phyloP scores from a whole-genome alignment of 53 echinoderm and acorn worm genomes.

The Echinometra lucunter region DNA sequence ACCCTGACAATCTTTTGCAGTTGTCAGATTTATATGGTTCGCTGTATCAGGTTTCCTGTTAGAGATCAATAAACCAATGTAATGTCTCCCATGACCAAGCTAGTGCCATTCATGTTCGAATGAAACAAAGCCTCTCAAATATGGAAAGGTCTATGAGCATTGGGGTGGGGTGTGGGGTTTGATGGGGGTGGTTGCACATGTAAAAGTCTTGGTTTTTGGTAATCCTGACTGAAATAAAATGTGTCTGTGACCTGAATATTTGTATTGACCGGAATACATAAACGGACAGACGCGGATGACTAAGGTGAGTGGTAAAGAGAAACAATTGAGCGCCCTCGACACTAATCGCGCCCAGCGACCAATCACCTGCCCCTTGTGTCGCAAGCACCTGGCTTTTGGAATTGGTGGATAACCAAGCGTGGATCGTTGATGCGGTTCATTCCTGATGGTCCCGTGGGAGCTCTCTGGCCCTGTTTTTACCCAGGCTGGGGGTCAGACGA shows the following conservation, averaged over 20 bases:
- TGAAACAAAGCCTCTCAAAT: neutral
- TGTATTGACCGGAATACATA: constrained; percentile 64
- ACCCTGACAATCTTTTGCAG: neutral
- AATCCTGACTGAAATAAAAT: neutral
- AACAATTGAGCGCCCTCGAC: constrained; percentile 44
- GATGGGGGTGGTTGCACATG: neutral
- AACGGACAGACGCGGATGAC: constrained; percentile 44
- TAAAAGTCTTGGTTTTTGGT: neutral
- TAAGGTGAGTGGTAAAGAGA: constrained; percentile 48
- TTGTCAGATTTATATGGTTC: neutral
- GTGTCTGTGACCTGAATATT: constrained; percentile 56
- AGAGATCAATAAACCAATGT: neutral
- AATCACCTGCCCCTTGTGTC: constrained; percentile 59
- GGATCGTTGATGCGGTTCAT: constrained; percentile 35
- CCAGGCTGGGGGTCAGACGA: constrained; percentile 18
- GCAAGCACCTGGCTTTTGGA: constrained; percentile 63
- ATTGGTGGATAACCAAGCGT: constrained; percentile 22
- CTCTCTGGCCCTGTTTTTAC: constrained; percentile 41
- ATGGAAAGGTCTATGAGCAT: neutral
- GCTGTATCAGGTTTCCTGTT: neutral
- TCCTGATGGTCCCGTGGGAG: constrained; percentile 21
- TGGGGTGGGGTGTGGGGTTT: neutral
- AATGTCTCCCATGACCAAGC: neutral
- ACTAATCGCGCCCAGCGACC: constrained; percentile 55
- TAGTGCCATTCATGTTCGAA: neutral